phyloP scores from a whole-genome alignment of 2,797 vertebrate species.

The Ctenochaetus hawaiiensis region DNA sequence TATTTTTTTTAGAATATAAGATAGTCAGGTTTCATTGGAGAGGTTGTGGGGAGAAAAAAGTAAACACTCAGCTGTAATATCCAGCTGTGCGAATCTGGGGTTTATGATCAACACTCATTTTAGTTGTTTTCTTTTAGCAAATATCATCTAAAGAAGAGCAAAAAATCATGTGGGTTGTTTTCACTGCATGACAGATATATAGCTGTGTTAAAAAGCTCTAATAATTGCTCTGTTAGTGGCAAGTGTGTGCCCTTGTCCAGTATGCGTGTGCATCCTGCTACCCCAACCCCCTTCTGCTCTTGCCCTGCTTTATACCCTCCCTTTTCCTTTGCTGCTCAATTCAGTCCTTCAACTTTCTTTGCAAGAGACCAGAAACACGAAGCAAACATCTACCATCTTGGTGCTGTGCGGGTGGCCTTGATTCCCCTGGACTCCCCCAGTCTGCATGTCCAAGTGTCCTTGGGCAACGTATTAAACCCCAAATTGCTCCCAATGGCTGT shows the following conservation, averaged over 20 bases:
- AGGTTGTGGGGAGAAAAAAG: not conserved
- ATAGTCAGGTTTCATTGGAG: constrained; percentile 1
- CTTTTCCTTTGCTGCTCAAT: constrained; percentile 19
- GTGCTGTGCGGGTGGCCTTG: too few species aligned
- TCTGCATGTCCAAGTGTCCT: too few species aligned
- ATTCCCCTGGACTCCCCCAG: too few species aligned
- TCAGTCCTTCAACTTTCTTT: constrained; percentile 25
- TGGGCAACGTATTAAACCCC: too few species aligned
- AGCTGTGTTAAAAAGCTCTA: constrained; percentile 1
- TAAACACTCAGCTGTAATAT: constrained; percentile 19
- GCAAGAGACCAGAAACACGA: not conserved
- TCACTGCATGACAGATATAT: not conserved
- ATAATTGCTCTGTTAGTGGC: constrained; percentile 10
- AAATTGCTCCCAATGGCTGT: too few species aligned
- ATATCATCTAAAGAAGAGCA: constrained; percentile 23
- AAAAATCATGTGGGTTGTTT: constrained; percentile 1
- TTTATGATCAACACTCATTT: constrained; percentile 18
- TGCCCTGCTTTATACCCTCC: not conserved
- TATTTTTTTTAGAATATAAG: constrained; percentile 18
- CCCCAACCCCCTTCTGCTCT: not conserved
- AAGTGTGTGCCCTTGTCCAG: not conserved
- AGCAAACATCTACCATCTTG: too few species aligned
- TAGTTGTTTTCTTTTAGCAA: constrained; percentile 23
- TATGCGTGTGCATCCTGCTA: not conserved
- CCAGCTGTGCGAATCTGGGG: constrained; percentile 15